Evolutionary conservation across 2,888 invertebrate species (phyloP).

Genomic region (Dasysyrphus albostriatus): DNA sequence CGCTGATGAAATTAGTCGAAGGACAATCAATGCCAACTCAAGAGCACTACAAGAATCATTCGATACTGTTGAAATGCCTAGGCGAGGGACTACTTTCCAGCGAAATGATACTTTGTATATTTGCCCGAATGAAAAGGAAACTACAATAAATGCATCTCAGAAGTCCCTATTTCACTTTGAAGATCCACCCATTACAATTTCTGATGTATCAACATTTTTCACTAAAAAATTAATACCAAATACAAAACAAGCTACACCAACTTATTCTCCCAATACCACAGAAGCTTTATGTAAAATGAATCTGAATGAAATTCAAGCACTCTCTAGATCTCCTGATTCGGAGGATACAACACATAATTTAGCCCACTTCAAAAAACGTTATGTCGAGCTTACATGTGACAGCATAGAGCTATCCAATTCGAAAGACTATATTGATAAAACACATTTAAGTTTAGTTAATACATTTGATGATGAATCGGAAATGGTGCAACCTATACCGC

Average conservation of each 20-base stretch:
- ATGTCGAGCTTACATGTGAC: slow-evolving; percentile 58
- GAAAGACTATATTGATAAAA: slow-evolving; percentile 54
- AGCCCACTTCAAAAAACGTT: slow-evolving; percentile 60
- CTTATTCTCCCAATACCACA: slow-evolving; percentile 46
- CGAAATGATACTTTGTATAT: slow-evolving; percentile 52
- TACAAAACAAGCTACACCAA: neutral
- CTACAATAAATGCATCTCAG: slow-evolving; percentile 24
- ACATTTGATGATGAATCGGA: slow-evolving; percentile 60
- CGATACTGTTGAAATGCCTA: slow-evolving; percentile 35
- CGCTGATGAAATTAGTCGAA: slow-evolving; percentile 22
- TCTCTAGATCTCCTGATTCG: slow-evolving; percentile 47
- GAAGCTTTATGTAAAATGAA: slow-evolving; percentile 45
- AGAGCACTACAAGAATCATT: slow-evolving; percentile 26
- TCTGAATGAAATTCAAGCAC: slow-evolving; percentile 21
- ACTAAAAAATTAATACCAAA: slow-evolving; percentile 7
- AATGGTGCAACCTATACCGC: neutral
- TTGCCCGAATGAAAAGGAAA: slow-evolving; percentile 44
- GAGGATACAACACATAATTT: slow-evolving; percentile 56
- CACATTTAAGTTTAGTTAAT: slow-evolving; percentile 63
- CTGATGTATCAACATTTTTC: slow-evolving; percentile 68
- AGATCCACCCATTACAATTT: slow-evolving; percentile 61
- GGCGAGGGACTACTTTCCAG: slow-evolving; percentile 54
- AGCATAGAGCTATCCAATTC: slow-evolving; percentile 17
- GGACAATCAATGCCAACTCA: neutral
- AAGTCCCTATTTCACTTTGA: slow-evolving; percentile 55